These are phyloP conservation scores for Dimorphilus gyrociliatus DNA, from an alignment of 2,888 invertebrate genomes.

Conservation along the genomic window DNA sequence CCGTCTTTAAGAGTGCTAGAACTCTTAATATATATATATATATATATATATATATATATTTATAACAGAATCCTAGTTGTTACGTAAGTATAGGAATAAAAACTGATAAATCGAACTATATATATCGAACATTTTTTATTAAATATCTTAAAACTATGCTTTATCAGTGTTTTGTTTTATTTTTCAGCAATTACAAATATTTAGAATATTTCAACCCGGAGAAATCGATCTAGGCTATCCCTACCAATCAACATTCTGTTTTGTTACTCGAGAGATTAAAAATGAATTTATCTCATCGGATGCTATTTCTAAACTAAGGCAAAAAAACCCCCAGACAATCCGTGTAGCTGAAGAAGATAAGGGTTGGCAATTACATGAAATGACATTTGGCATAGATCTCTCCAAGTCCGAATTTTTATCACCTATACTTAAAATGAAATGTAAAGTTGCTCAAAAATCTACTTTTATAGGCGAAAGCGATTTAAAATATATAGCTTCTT, in stretches of 20 bases:
- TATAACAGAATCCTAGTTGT: too few relatives aligned
- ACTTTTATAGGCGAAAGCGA: slow-evolving; percentile 22
- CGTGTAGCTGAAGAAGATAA: slow-evolving; percentile 76
- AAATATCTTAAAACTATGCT: too few relatives aligned
- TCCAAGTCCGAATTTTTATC: slow-evolving; percentile 53
- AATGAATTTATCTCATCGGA: slow-evolving; percentile 78
- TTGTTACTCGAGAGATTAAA: slow-evolving; percentile 70
- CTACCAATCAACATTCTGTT: slow-evolving; percentile 53
- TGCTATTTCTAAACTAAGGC: slow-evolving; percentile 84
- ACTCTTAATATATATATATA: too few relatives aligned
- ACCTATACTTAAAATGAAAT: slow-evolving; percentile 53
- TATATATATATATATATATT: too few relatives aligned
- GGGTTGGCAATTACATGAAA: slow-evolving; percentile 62
- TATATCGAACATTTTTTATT: too few relatives aligned
- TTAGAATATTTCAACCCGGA: slow-evolving; percentile 69
- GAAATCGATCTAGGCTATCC: slow-evolving; percentile 82
- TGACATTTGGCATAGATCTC: slow-evolving; percentile 63
- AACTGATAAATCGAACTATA: too few relatives aligned
- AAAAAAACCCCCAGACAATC: slow-evolving; percentile 66
- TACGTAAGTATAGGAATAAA: too few relatives aligned
- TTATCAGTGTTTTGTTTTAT: too few relatives aligned
- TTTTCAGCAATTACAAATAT: slow-evolving; percentile 75
- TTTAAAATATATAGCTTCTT: too few relatives aligned
- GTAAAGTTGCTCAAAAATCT: slow-evolving; percentile 49
- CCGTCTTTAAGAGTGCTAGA: too few relatives aligned